phyloP scores from a whole-genome alignment of 1,140 invertebrate species.

The Drosophila prosaltans region DNA sequence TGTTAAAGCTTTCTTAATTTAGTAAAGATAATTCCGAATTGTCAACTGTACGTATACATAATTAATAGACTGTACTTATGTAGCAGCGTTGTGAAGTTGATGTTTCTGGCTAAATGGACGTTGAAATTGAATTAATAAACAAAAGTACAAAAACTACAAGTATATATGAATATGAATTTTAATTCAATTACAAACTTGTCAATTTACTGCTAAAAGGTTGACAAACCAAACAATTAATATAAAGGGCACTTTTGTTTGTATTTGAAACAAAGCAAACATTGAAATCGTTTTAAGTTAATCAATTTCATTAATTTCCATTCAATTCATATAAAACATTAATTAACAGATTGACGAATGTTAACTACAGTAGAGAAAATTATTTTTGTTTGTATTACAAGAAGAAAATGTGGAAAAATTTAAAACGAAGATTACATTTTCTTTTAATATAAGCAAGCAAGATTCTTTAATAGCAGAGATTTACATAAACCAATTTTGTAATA shows the following conservation, averaged over 20 bases:
- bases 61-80: not conserved
- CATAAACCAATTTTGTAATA: not conserved
- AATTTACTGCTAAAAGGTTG: constrained; percentile 10
- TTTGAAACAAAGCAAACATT: not conserved
- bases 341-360: too few species aligned
- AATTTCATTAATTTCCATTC: not conserved
- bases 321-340: too few species aligned
- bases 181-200: constrained; percentile 18
- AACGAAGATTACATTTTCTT: constrained; percentile 38
- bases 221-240: not conserved
- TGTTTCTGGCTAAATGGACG: constrained; percentile 30
- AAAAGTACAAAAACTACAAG: constrained; percentile 22
- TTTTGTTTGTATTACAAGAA: too few species aligned
- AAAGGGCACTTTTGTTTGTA: not conserved
- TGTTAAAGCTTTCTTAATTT: too few species aligned
- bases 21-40: too few species aligned
- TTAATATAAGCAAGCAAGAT: not conserved
- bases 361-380: not conserved
- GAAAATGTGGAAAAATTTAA: constrained; percentile 15
- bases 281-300: not conserved
- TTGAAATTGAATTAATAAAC: constrained; percentile 43
- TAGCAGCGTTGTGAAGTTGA: not conserved
- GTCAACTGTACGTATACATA: not conserved
- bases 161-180: constrained; percentile 4
- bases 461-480: not conserved